These are phyloP conservation scores for Erpobdella octoculata DNA, from an alignment of 2,888 invertebrate species.

Conservation along the genomic window DNA sequence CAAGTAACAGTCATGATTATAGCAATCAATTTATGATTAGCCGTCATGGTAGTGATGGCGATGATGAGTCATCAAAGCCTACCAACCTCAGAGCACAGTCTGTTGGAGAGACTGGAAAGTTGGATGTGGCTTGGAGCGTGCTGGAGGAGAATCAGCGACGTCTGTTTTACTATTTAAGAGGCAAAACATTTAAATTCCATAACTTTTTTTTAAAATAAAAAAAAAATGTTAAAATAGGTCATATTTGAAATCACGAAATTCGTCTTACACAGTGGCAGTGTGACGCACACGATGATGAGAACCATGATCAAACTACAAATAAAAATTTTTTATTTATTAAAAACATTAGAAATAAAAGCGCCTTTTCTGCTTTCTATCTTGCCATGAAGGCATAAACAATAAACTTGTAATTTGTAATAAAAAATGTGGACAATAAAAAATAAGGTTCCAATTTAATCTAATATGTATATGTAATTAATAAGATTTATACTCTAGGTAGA, in stretches of 20 bases:
- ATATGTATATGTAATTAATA: no score
- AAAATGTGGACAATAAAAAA: no score
- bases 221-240: background rate
- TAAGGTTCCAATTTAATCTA: no score
- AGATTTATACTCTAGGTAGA: no score
- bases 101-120: conserved; percentile 71
- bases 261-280: conserved; percentile 45
- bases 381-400: no score
- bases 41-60: background rate
- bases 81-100: conserved; percentile 58
- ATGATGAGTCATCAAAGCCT: background rate
- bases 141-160: conserved; percentile 60
- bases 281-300: conserved; percentile 50
- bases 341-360: no score
- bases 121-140: conserved; percentile 97
- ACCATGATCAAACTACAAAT: conserved; percentile 67
- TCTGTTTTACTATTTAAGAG: conserved; percentile 35
- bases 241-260: background rate
- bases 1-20: background rate
- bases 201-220: background rate
- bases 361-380: no score
- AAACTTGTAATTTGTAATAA: no score
- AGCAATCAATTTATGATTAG: no score
- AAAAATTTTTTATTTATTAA: no score
- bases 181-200: background rate